phyloP scores from a whole-genome alignment of 2,113 vertebrate genomes.

The Odocoileus hemionus region DNA sequence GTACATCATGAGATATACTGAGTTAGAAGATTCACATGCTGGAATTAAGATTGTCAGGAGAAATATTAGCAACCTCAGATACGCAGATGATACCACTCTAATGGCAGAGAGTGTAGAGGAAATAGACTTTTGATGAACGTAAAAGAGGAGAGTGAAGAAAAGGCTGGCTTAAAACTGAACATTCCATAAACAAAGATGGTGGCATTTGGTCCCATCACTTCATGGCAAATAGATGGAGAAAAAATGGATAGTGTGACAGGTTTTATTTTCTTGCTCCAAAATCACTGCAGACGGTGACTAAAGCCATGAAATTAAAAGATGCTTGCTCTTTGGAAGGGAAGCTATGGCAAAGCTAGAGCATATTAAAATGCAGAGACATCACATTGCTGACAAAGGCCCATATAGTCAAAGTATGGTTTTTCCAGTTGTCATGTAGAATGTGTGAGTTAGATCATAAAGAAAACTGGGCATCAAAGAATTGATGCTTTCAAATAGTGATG shows the following conservation, averaged over 20 bases:
- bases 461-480: neutral
- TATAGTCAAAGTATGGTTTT: neutral
- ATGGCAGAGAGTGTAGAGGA: neutral
- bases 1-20: neutral
- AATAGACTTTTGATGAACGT: neutral
- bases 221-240: neutral
- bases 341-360: neutral
- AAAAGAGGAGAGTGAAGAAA: neutral
- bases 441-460: neutral
- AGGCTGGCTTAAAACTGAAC: neutral
- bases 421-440: neutral
- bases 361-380: neutral
- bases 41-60: neutral
- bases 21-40: neutral
- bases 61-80: neutral
- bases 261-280: neutral
- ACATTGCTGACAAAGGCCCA: neutral
- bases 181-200: neutral
- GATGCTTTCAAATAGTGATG: neutral
- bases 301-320: neutral
- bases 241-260: neutral
- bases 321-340: neutral
- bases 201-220: neutral
- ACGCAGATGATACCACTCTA: neutral
- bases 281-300: neutral